Conservation (phyloP, 2,888 invertebrate species). For the Panorpa germanica region DNA sequence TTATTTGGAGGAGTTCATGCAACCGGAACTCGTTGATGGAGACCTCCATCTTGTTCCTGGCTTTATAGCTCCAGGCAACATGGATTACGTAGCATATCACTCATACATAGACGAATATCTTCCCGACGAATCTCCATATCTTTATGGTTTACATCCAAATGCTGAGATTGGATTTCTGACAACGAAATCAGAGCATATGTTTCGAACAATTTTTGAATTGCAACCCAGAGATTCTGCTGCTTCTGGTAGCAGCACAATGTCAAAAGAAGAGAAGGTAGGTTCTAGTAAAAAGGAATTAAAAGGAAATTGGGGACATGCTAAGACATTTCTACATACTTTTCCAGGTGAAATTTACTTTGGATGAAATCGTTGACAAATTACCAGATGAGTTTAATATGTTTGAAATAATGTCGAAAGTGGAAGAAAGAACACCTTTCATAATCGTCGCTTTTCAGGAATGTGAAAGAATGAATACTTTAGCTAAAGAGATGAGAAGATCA, state of each 20-base stretch:
- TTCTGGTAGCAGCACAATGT: conserved; percentile 41
- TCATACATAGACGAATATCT: conserved; percentile 69
- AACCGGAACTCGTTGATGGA: conserved; percentile 71
- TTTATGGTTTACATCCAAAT: conserved; percentile 88
- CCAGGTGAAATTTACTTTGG: conserved; percentile 50
- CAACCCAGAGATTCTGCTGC: conserved; percentile 73
- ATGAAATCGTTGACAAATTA: conserved; percentile 76
- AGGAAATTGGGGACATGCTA: too few species aligned
- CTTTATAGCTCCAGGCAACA: conserved; percentile 75
- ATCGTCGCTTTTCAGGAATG: conserved; percentile 89
- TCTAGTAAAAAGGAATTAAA: too few species aligned
- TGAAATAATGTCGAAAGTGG: conserved; percentile 71
- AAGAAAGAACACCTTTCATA: conserved; percentile 80
- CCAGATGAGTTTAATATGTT: conserved; percentile 77
- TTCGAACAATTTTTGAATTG: conserved; percentile 74
- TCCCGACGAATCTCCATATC: conserved; percentile 74
- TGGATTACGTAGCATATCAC: conserved; percentile 77
- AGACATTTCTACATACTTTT: too few species aligned
- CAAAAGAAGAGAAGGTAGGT: conserved; percentile 68
- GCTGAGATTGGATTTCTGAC: conserved; percentile 91
- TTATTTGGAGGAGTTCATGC: conserved; percentile 73
- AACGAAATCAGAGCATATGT: conserved; percentile 63
- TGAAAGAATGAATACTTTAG: conserved; percentile 83
- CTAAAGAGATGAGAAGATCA: conserved; percentile 64
- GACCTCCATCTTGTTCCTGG: conserved; percentile 68